Conservation (phyloP, 2,797 vertebrate genomes). For the Gobio occitaniae region DNA sequence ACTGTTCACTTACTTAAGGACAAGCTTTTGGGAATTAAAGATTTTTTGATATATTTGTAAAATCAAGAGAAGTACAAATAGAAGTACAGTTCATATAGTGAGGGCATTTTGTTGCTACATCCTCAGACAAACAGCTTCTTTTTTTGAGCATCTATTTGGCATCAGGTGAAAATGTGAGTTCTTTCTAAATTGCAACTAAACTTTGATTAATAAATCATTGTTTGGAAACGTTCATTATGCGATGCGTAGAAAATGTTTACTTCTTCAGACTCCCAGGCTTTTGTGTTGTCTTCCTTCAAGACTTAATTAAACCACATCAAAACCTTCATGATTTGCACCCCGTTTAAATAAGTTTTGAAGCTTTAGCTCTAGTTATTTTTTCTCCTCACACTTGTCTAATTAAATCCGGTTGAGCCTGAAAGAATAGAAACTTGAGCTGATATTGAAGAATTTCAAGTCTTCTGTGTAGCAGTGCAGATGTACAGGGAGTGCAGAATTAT, state of each 20-base stretch:
- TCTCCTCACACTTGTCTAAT: slow-evolving; percentile 14
- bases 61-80: neutral
- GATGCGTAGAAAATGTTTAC: neutral
- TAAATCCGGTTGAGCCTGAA: neutral
- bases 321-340: neutral
- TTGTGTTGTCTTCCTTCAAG: neutral
- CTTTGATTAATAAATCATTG: neutral
- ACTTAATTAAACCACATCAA: neutral
- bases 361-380: neutral
- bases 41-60: neutral
- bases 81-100: neutral
- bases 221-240: neutral
- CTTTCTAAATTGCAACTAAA: neutral
- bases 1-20: neutral
- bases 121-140: neutral
- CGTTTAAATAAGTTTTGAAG: neutral
- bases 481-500: no score
- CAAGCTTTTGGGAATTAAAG: neutral
- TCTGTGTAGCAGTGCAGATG: slow-evolving; percentile 22
- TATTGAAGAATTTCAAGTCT: neutral
- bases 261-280: neutral
- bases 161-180: neutral
- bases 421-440: neutral
- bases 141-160: neutral
- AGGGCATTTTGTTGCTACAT: neutral